Evolutionary conservation across 2,797 vertebrate genomes (phyloP).

Genomic region (Sphenopsis melanotis): DNA sequence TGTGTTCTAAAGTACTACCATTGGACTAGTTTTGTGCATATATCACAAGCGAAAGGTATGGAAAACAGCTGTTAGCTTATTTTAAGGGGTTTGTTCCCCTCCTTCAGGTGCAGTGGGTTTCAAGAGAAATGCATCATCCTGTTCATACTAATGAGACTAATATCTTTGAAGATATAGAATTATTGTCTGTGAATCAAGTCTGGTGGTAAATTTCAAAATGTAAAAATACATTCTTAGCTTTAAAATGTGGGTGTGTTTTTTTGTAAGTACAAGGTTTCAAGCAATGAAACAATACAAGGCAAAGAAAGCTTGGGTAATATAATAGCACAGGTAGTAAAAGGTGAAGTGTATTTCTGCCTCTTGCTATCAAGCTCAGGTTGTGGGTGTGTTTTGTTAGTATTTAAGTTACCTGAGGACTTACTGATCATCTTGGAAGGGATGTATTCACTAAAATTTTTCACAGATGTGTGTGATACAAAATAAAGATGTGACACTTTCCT

Average conservation of each 20-base stretch:
- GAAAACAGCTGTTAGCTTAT: constrained; percentile 4
- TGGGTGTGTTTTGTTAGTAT: background rate
- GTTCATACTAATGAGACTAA: background rate
- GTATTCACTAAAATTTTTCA: background rate
- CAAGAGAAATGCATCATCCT: background rate
- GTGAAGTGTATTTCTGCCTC: background rate
- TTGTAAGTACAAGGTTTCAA: background rate
- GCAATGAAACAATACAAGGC: background rate
- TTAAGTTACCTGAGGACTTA: background rate
- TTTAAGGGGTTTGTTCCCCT: constrained; percentile 10
- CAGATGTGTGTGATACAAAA: background rate
- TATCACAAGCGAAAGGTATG: background rate
- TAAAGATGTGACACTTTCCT: background rate
- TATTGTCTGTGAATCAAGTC: background rate
- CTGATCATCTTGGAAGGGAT: background rate
- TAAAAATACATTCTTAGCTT: background rate
- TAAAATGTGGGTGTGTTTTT: background rate
- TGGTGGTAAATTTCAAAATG: background rate
- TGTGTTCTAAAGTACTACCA: background rate
- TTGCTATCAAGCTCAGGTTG: background rate
- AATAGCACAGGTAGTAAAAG: background rate
- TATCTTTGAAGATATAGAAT: background rate
- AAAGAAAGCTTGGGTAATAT: background rate
- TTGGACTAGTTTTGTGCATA: background rate
- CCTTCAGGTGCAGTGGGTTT: background rate